A percentile compares a stretch with the other conserved stretches of the same genome.
These are phyloP conservation scores for Tachysurus vachellii DNA, from an alignment of 2,113 vertebrate genomes.

Conservation along the genomic window DNA sequence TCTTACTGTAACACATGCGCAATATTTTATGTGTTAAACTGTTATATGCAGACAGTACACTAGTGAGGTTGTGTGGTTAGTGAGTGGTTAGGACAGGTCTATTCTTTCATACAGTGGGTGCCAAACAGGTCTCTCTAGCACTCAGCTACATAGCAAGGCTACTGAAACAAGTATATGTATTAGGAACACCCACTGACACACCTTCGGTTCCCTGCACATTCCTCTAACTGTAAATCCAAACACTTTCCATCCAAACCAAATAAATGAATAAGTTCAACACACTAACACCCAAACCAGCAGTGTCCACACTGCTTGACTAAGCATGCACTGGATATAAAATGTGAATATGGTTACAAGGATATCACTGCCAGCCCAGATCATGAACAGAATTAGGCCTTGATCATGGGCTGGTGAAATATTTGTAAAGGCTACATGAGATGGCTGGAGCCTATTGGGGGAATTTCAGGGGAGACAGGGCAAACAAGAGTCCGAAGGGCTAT, in stretches of 20 bases:
- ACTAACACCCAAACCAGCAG: constrained; percentile 33
- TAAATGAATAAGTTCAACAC: constrained; percentile 47
- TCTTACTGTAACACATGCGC: not conserved
- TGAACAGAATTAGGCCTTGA: constrained; percentile 64
- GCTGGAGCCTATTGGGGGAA: constrained; percentile 53
- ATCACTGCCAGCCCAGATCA: constrained; percentile 49
- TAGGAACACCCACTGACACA: constrained; percentile 56
- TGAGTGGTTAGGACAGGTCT: constrained; percentile 1
- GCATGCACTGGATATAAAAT: constrained; percentile 28
- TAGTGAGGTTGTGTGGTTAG: not conserved
- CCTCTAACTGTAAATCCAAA: constrained; percentile 25
- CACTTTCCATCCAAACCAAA: constrained; percentile 31
- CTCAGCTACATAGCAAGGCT: constrained; percentile 62
- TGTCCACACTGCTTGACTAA: constrained; percentile 9
- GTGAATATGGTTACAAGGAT: constrained; percentile 20
- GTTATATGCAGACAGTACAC: not conserved
- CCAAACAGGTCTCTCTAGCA: constrained; percentile 51
- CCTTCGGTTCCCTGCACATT: constrained; percentile 37
- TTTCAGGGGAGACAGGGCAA: constrained; percentile 56
- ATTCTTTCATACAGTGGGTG: constrained; percentile 23
- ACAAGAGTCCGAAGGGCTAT: constrained; percentile 11
- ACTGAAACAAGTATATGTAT: constrained; percentile 68
- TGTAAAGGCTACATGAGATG: constrained; percentile 68
- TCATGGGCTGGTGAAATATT: constrained; percentile 69
- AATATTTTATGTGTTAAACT: not conserved